Evolutionary conservation across 2,888 invertebrate genomes (phyloP), one percentile per base, ranked within the genome.

Genomic region (Cantharis rustica): DNA sequence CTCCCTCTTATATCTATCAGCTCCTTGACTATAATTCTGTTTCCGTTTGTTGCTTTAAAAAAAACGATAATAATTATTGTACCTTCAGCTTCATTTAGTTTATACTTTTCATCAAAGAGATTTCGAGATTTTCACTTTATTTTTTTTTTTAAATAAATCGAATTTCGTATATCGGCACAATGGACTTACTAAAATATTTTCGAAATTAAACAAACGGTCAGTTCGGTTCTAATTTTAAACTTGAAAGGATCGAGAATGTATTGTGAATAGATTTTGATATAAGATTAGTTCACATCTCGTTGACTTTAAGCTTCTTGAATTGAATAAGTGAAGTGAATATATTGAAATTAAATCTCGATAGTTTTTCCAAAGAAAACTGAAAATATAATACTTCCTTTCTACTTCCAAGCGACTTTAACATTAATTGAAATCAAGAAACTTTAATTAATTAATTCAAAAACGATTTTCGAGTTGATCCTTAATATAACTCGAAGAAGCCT

Each of bases 261-360:
- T 66, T 72, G 47, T 72, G 61, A 61, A 66, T 72, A 66, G 66
- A 72, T 66, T 64, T 66, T 63, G 63, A 72, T 64, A 72, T 72
- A 27, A 61, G 66, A 68, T 66, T 66, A 66, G 31, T 72, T 72
- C 47, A 72, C 64, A 68, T 72, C 68, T 68, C 66, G 66, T 72
- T 72, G 72, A 72, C 66, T 66, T 64, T 66, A 66, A 66, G 23
- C 66, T 20, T 23, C 3, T 15, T 47, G 68, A 68, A 72, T 72
- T 66, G 64, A 72, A 64, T 72, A 72, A 72, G 31, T 72, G 66
- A 66, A 72, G 66, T 68, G 72, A 17, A 66, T 64, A 64, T 23
- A 17, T 72, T 68, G 66, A 68, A 47, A 17, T 64, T 20, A 68
- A 68, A 72, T 31, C 66, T 66, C 17, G 61, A 68, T 20, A 63